Base-by-base conservation (phyloP, 2,113 vertebrate genomes). In the Apistogramma diplotaenia region DNA sequence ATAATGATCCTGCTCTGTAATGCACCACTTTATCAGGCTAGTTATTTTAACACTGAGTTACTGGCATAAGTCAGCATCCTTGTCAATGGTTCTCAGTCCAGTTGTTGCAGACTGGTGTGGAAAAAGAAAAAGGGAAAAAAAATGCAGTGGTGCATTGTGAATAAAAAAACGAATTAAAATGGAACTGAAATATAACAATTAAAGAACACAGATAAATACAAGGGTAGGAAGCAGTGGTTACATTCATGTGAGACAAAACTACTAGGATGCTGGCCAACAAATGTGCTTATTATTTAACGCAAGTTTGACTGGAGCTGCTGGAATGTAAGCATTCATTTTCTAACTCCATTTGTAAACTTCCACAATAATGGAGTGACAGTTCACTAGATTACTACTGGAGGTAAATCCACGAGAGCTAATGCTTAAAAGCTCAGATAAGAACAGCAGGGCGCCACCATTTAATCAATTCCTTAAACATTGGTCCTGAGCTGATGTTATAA, bases 1-100 rank as follows among this genome's bases (percentile, higher is more conserved):
- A 76, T 76, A 55, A 81, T 74, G 62, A 79, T 29, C 61, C 40
- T 12, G 25, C 55, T 67, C 56, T 59, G 57, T 55, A 77, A 76
- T 61, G 53, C 35, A 55, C 2, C 60, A 58, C 54, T 74, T 87
- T 65, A 49, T 77, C 23, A 62, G 55, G 31, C 43, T 65, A 49
- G 40, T 18, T 79, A 33, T 21, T 43, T 43, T 31, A 51, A 51
- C 65, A 70, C 65, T 5, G 27, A 70, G 18, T 70, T 1, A 0
- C 16, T 29, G 16, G 62, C 43, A 70, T 12, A 70, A 29, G 9
- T 70, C 46, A 3, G 18, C 43, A 29, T 49, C 25, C 29, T 51
- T 51, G 25, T 70, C 25, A 3, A 1, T 49, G 62, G 16, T 49
- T 49, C 23, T 49, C 65, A 51, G 43, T n/a, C 43, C n/a, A 25